phyloP scores from a whole-genome alignment of 2,888 invertebrate species.

The Acanthococcus lagerstroemiae region DNA sequence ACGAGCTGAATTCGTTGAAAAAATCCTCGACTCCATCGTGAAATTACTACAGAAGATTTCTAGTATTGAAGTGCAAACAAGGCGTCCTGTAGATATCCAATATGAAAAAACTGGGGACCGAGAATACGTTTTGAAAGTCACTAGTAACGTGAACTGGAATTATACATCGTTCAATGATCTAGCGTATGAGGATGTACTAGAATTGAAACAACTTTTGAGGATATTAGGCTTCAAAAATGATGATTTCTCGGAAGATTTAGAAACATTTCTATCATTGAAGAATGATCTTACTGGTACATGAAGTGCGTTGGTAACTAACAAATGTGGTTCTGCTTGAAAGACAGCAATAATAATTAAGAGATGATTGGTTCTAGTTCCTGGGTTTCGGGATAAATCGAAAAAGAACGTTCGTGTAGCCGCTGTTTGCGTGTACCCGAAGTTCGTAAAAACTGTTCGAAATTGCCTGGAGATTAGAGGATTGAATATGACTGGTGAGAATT shows the following conservation, averaged over 20 bases:
- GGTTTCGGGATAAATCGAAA: not conserved
- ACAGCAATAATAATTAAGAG: too few relatives aligned
- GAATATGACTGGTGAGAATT: not conserved
- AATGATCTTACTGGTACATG: conserved; percentile 5
- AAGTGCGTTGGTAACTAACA: too few relatives aligned
- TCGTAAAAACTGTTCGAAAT: conserved; percentile 61
- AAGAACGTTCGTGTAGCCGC: conserved; percentile 61
- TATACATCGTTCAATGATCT: not conserved
- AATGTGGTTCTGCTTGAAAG: too few relatives aligned
- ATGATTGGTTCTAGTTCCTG: too few relatives aligned
- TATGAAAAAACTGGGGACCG: not conserved
- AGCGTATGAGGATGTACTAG: conserved; percentile 5
- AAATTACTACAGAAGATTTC: not conserved
- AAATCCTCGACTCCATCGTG: not conserved
- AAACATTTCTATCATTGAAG: not conserved
- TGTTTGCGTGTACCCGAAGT: conserved; percentile 88
- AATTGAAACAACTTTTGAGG: conserved; percentile 14
- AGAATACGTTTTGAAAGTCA: conserved; percentile 1
- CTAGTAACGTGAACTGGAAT: not conserved
- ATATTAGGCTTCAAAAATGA: not conserved
- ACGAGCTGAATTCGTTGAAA: not conserved
- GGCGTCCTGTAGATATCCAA: not conserved
- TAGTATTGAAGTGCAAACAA: not conserved
- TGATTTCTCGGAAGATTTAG: not conserved
- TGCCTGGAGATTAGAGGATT: not conserved